Evolutionary conservation across 2,888 invertebrate genomes (phyloP), one percentile per base, ranked within the genome.

Genomic region (Callinectes sapidus): DNA sequence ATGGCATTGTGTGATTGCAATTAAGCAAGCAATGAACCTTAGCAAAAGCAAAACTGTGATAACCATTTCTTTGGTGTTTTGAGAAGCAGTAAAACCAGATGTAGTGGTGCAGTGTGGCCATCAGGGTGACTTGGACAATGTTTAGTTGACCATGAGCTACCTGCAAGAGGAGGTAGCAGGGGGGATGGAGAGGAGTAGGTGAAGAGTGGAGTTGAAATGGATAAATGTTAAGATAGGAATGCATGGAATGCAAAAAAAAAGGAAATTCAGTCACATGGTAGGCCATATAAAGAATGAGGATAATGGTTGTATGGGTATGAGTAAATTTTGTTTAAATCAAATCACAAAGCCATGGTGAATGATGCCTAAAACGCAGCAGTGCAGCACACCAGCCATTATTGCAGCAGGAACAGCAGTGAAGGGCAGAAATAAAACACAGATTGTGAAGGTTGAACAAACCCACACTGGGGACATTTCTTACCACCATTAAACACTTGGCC

Each of bases 401-500:
- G 81, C 16, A 81, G 35, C 81, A 81, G 81, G 81, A 32, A 81
- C 81, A 81, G 81, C 81, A 35, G 35, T 81, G 35, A 81, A 81
- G 81, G 81, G 35, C 81, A 81, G 81, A 18, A 81, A 81, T 81
- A 81, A 81, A 81, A 81, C 81, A 81, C 81, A 81, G 81, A 35
- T 35, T 81, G 81, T 32, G 81, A 81, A 81, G 81, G 81, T 81
- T 81, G 81, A 81, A 81, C 81, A 81, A 81, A 81, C 81, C 81
- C 81, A 81, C 81, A 35, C 81, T 81, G 81, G 81, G 81, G 81
- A 81, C 81, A 81, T 81, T 81, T 81, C 81, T 81, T 81, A 35
- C 81, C 81, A 35, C 81, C 81, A 32, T 81, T 18, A 35, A 81
- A 32, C 32, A 32, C n/a, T 81, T 35, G 35, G 81, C 81, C 81